Conservation (phyloP, 2,113 vertebrate genomes). For the Nettapus auritus region DNA sequence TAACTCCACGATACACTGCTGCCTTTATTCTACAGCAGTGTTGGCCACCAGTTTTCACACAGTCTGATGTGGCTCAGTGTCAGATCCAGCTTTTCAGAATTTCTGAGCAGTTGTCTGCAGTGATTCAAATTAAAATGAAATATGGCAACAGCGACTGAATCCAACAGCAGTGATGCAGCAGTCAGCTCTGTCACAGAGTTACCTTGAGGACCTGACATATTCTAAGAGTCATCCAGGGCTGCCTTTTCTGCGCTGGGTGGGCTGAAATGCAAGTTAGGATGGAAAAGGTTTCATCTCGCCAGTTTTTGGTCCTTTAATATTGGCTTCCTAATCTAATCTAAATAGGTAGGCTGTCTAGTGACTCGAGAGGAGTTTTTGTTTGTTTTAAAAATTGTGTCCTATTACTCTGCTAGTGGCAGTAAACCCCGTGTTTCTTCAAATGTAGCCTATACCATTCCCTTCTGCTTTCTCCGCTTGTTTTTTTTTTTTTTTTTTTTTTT, state of each 20-base stretch:
- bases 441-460: not conserved
- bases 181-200: not conserved
- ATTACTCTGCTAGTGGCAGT: not conserved
- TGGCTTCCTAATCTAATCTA: not conserved
- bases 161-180: not conserved
- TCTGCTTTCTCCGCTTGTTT: not conserved
- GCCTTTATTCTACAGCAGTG: not conserved
- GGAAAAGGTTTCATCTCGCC: not conserved
- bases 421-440: not conserved
- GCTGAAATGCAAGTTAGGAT: not conserved
- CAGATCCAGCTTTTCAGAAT: not conserved
- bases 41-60: not conserved
- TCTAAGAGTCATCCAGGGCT: not conserved
- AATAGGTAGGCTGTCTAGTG: not conserved
- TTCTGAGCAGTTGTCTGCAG: not conserved
- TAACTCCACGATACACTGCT: not conserved
- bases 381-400: not conserved
- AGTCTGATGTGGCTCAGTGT: not conserved
- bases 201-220: not conserved
- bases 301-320: not conserved
- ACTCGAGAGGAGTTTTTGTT: not conserved
- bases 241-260: not conserved
- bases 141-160: not conserved
- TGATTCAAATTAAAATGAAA: not conserved
- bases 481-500: not conserved